Percentiles rank a stretch among this genome's conserved stretches.
Evolutionary conservation across 1,140 invertebrate genomes (phyloP).

Genomic region (Nomia melanderi): DNA sequence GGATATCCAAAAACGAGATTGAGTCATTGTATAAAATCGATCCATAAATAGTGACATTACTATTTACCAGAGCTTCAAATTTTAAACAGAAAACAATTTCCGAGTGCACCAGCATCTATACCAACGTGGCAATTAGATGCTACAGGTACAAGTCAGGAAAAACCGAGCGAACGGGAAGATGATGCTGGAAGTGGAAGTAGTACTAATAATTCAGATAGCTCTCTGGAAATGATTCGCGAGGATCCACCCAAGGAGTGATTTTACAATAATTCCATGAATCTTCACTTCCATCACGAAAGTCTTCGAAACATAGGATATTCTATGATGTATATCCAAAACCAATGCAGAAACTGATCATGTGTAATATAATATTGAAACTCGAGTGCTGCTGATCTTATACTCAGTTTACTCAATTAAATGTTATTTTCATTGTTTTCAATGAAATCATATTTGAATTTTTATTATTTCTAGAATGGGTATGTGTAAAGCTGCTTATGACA

Average conservation of each 20-base stretch:
- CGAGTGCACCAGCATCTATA: conserved; percentile 87
- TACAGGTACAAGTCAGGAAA: conserved; percentile 72
- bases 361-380: conserved; percentile 25
- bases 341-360: conserved; percentile 19
- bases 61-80: conserved; percentile 42
- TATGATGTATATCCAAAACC: conserved; percentile 36
- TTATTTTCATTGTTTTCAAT: conserved; percentile 1
- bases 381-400: background rate
- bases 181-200: conserved; percentile 80
- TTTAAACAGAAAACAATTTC: conserved; percentile 86
- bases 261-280: conserved; percentile 30
- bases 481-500: conserved; percentile 8
- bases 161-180: conserved; percentile 76
- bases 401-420: background rate
- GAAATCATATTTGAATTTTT: conserved; percentile 18
- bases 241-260: conserved; percentile 77
- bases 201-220: conserved; percentile 80
- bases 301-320: conserved; percentile 42
- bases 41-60: background rate
- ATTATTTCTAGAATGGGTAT: conserved; percentile 13
- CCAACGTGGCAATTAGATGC: conserved; percentile 87
- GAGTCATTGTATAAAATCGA: conserved; percentile 18
- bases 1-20: background rate
- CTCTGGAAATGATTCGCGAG: conserved; percentile 80
- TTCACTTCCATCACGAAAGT: conserved; percentile 50